A percentile compares a stretch with the other conserved stretches of the same genome.
Conservation (phyloP, 2,888 invertebrate genomes). For the Tridacna gigas region DNA sequence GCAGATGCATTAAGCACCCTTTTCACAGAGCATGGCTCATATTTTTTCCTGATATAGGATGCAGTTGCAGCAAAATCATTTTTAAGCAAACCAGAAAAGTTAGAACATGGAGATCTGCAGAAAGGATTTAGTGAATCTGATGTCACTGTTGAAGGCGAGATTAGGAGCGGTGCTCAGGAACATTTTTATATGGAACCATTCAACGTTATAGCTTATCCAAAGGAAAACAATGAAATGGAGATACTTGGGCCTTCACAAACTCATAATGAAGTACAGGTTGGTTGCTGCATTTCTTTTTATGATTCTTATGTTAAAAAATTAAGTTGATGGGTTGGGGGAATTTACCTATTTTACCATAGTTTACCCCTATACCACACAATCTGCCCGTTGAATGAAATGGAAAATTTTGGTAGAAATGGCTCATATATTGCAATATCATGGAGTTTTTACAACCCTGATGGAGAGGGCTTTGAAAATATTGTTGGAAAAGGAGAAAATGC, state of each 20-base stretch:
- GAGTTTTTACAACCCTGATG: too few species aligned
- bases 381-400: too few species aligned
- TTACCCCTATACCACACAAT: too few species aligned
- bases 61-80: constrained; percentile 48
- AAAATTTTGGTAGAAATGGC: too few species aligned
- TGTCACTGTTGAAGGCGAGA: constrained; percentile 87
- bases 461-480: not conserved
- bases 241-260: not conserved
- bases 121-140: constrained; percentile 52
- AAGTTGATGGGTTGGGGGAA: too few species aligned
- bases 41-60: constrained; percentile 36
- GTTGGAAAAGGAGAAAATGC: not conserved
- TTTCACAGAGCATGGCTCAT: too few species aligned
- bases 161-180: constrained; percentile 95
- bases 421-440: too few species aligned
- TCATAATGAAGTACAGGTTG: constrained; percentile 8
- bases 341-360: too few species aligned
- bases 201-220: constrained; percentile 86
- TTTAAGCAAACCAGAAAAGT: not conserved
- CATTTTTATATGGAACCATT: constrained; percentile 97
- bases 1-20: too few species aligned
- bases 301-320: too few species aligned
- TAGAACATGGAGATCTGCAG: constrained; percentile 58
- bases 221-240: constrained; percentile 90
- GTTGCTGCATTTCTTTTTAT: too few species aligned